A percentile compares a stretch with the other conserved stretches of the same genome.
phyloP scores from a whole-genome alignment of 2,888 invertebrate species.

The Gymnocheta viridis region DNA sequence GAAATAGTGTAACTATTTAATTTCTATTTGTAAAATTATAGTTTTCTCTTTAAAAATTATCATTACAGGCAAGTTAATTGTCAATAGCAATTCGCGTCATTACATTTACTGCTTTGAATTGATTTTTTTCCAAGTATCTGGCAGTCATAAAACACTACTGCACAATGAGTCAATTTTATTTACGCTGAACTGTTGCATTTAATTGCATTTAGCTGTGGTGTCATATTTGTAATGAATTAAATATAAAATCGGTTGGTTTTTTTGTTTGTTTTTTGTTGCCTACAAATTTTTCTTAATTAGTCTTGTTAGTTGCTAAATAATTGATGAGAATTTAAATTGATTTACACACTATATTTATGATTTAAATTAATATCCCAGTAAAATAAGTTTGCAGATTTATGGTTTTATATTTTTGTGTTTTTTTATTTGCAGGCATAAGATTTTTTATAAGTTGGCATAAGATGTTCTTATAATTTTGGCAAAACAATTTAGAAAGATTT shows the following conservation, averaged over 20 bases:
- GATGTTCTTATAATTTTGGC: too few species aligned
- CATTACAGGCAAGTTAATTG: constrained; percentile 2
- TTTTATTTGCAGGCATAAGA: background rate
- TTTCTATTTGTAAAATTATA: background rate
- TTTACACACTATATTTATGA: constrained; percentile 13
- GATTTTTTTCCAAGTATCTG: background rate
- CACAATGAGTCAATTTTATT: constrained; percentile 31
- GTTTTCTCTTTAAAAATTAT: background rate
- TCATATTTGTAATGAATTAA: constrained; percentile 2
- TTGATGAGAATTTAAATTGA: constrained; percentile 41
- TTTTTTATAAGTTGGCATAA: too few species aligned
- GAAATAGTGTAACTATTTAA: background rate
- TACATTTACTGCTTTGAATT: constrained; percentile 15
- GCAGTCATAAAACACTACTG: background rate
- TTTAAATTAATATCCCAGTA: background rate
- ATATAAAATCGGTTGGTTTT: constrained; percentile 21
- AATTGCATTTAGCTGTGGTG: constrained; percentile 18
- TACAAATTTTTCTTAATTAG: constrained; percentile 21
- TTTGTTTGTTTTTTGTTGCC: background rate
- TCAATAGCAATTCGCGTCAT: background rate
- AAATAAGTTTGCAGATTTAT: constrained; percentile 6
- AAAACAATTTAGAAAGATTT: too few species aligned
- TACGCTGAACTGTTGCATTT: constrained; percentile 15
- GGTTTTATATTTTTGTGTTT: background rate
- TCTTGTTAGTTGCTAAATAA: constrained; percentile 3